phyloP scores from a whole-genome alignment of 2,888 invertebrate genomes.

The Smittia sp. region DNA sequence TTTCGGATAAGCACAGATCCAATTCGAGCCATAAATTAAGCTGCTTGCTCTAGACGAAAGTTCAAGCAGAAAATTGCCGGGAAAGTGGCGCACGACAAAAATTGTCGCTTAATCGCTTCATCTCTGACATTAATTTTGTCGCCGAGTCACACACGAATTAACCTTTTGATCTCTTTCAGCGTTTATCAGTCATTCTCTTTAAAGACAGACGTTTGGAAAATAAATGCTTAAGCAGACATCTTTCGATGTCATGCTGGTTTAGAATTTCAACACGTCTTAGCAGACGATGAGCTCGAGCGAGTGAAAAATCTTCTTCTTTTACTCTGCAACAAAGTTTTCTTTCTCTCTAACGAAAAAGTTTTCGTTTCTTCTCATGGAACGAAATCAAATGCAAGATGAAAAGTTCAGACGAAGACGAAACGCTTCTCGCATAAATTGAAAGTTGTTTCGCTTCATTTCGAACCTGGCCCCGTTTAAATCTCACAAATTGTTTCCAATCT shows the following conservation, averaged over 20 bases:
- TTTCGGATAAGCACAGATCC: neutral
- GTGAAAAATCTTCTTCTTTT: too few species aligned
- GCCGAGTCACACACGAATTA: neutral
- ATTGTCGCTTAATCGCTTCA: neutral
- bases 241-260: neutral
- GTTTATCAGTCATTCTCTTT: neutral
- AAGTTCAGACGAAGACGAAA: too few species aligned
- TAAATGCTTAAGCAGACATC: neutral
- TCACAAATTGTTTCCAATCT: too few species aligned
- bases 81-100: neutral
- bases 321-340: too few species aligned
- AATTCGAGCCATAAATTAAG: neutral
- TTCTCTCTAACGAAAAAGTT: too few species aligned
- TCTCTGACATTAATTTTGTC: neutral
- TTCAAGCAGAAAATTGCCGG: neutral
- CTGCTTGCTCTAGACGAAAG: neutral
- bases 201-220: neutral
- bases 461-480: too few species aligned
- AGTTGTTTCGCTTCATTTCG: too few species aligned
- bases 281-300: neutral
- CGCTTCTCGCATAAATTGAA: too few species aligned
- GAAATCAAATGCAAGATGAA: too few species aligned
- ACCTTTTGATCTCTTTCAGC: neutral
- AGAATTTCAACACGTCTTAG: conserved; percentile 5
- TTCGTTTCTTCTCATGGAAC: too few species aligned